Conservation (phyloP, 2,888 invertebrate species). For the Cataglyphis cursor region DNA sequence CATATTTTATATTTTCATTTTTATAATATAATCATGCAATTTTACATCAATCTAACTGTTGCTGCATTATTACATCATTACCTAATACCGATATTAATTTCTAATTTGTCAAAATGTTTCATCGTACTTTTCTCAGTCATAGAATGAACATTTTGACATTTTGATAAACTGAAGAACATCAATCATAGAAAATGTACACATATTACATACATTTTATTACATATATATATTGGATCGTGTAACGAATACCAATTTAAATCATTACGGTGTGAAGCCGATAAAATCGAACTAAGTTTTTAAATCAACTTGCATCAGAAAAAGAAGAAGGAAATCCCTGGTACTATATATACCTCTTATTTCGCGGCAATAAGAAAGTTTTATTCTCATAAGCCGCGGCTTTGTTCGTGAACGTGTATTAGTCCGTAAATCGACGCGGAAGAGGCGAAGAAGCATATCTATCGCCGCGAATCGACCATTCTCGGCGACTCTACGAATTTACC, state of each 20-base stretch:
- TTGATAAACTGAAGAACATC: constrained; percentile 16
- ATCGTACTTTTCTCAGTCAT: background rate
- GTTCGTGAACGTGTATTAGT: constrained; percentile 45
- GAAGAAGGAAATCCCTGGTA: constrained; percentile 3
- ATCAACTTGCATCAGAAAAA: constrained; percentile 22
- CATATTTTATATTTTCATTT: background rate
- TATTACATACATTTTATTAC: background rate
- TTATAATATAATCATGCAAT: background rate
- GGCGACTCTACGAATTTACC: constrained; percentile 50
- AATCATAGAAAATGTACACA: background rate
- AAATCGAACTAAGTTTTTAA: constrained; percentile 1
- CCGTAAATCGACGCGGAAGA: constrained; percentile 49
- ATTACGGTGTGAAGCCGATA: background rate
- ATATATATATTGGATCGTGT: background rate
- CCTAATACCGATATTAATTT: constrained; percentile 2
- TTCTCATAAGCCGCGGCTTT: constrained; percentile 51
- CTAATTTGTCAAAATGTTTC: background rate
- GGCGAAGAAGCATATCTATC: constrained; percentile 54
- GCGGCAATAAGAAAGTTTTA: constrained; percentile 33
- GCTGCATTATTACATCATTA: background rate
- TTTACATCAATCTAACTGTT: background rate
- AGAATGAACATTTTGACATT: background rate
- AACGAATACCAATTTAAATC: constrained; percentile 2
- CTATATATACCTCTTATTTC: background rate
- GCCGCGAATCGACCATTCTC: constrained; percentile 39